These are phyloP conservation scores for Danio aesculapii DNA, from an alignment of 2,797 vertebrate species.

Conservation along the genomic window DNA sequence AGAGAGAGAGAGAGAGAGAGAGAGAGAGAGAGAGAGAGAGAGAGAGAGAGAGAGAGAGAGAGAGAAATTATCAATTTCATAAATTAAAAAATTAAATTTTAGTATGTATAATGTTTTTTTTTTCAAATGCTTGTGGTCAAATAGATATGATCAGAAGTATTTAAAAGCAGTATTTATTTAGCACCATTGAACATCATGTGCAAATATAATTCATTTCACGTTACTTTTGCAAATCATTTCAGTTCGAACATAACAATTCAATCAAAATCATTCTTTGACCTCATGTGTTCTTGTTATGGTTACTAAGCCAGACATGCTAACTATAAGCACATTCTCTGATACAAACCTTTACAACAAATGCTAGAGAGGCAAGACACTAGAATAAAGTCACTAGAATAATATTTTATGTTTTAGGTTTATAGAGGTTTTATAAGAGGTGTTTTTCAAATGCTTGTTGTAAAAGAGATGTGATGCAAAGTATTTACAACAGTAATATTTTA, in stretches of 20 bases:
- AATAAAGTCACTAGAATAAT: no score
- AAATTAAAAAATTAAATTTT: background rate
- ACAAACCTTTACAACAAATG: no score
- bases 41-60: background rate
- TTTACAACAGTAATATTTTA: no score
- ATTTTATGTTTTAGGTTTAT: no score
- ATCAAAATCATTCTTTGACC: background rate
- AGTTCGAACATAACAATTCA: no score
- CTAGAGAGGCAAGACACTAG: no score
- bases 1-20: no score
- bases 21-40: conserved; percentile 2
- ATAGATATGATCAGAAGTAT: background rate
- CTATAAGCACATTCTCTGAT: background rate
- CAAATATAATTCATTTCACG: background rate
- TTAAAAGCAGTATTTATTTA: background rate
- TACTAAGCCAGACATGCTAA: background rate
- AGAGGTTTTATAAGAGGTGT: no score
- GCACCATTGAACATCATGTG: background rate
- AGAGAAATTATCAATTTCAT: background rate
- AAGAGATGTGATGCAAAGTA: no score
- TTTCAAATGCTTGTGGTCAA: background rate
- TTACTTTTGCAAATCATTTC: background rate
- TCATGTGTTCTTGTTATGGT: background rate
- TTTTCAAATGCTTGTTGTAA: no score
- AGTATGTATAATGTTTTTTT: no score